Conservation (phyloP, 64 coral and sea anemone genomes). For the Dendronephthya gigantea region DNA sequence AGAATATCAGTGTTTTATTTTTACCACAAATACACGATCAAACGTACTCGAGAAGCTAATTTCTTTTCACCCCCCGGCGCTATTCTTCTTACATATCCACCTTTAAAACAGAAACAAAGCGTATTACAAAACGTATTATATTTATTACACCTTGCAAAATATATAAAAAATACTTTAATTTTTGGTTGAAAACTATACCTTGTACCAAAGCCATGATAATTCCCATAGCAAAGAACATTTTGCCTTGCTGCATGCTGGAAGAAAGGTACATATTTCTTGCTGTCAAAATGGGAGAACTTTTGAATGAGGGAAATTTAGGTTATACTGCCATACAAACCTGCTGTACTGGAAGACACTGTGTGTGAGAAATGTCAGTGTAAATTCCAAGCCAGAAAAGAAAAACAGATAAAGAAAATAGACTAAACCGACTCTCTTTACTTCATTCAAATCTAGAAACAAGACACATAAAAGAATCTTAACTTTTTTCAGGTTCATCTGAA, state of each 20-base stretch:
- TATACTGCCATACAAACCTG: conserved; percentile 39
- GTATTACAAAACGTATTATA: neutral
- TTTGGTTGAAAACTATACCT: conserved; percentile 9
- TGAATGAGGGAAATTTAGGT: neutral
- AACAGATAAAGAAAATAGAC: conserved; percentile 85
- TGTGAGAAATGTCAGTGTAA: conserved; percentile 88
- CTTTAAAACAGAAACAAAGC: neutral
- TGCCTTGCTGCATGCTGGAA: conserved; percentile 88
- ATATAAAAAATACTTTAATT: neutral
- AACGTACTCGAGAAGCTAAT: conserved; percentile 45
- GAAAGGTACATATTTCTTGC: neutral
- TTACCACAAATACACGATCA: too few species aligned
- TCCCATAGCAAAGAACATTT: conserved; percentile 96
- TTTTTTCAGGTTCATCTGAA: neutral
- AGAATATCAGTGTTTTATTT: too few species aligned
- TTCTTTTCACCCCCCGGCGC: conserved; percentile 67
- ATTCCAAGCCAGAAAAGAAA: conserved; percentile 93
- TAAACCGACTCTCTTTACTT: conserved; percentile 47
- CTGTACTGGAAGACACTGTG: conserved; percentile 89
- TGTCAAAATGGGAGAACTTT: neutral
- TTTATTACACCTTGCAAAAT: neutral
- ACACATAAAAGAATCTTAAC: neutral
- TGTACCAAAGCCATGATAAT: conserved; percentile 78
- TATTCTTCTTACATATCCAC: conserved; percentile 75
- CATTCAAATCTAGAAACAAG: conserved; percentile 53